These are phyloP conservation scores for Catharus minimus DNA, from an alignment of 2,113 vertebrate genomes.

Conservation along the genomic window DNA sequence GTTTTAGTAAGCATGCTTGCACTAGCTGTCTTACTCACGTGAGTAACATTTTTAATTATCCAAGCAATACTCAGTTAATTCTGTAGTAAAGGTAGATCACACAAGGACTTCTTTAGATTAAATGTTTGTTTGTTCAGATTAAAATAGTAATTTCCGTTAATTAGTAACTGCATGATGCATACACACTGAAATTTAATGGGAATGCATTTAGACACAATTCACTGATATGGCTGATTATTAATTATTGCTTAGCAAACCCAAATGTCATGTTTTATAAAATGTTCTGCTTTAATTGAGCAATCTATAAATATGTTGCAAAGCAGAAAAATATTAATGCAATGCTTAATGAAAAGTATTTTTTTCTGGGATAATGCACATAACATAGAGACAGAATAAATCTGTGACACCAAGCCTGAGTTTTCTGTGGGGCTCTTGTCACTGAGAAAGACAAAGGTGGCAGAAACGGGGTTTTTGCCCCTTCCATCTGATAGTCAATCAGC, in stretches of 20 bases:
- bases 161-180: background rate
- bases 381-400: background rate
- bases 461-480: background rate
- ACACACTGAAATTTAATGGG: background rate
- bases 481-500: background rate
- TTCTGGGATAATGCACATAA: background rate
- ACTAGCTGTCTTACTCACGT: background rate
- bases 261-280: background rate
- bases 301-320: background rate
- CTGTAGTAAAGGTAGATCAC: background rate
- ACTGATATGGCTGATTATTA: conserved; percentile 8
- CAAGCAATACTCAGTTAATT: background rate
- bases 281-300: background rate
- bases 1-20: background rate
- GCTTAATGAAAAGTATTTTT: background rate
- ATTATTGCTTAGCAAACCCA: conserved; percentile 22
- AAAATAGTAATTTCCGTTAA: conserved; percentile 5
- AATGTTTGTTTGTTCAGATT: conserved; percentile 7
- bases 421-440: background rate
- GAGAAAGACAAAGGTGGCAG: background rate
- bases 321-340: background rate
- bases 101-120: background rate
- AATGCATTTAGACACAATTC: background rate
- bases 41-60: background rate
- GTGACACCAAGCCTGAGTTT: background rate